Evolutionary conservation across 1,140 invertebrate genomes (phyloP).

Genomic region (Rhopalosiphum maidis): DNA sequence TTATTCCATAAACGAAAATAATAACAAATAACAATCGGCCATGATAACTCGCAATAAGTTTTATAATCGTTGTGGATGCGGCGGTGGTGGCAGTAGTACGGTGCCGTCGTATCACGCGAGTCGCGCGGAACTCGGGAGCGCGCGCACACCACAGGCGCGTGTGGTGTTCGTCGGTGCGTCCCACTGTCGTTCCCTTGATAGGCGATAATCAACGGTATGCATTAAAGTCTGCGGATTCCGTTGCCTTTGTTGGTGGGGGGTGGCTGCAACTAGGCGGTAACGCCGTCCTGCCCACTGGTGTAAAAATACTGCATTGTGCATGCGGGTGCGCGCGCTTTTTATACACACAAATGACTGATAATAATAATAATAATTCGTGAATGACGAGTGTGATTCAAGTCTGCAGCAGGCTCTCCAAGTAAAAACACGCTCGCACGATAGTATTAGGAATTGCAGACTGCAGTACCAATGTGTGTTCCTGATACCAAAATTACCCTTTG

Average conservation of each 20-base stretch:
- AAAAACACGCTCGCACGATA: too few species aligned
- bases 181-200: background rate
- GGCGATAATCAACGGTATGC: background rate
- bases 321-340: background rate
- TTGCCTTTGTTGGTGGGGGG: background rate
- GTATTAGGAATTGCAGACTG: background rate
- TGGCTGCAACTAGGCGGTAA: too few species aligned
- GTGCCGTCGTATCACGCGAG: background rate
- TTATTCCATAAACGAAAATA: background rate
- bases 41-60: background rate
- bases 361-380: slow-evolving; percentile 2
- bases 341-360: background rate
- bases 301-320: background rate
- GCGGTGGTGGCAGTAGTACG: too few species aligned
- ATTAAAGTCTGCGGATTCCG: background rate
- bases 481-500: background rate
- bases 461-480: background rate
- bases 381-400: too few species aligned
- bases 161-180: background rate
- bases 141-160: background rate
- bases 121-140: background rate
- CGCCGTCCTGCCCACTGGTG: background rate
- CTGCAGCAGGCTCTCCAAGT: background rate
- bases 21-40: slow-evolving; percentile 4
- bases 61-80: background rate